Conservation (phyloP, 1,140 invertebrate species). For the Cotesia vestalis region DNA sequence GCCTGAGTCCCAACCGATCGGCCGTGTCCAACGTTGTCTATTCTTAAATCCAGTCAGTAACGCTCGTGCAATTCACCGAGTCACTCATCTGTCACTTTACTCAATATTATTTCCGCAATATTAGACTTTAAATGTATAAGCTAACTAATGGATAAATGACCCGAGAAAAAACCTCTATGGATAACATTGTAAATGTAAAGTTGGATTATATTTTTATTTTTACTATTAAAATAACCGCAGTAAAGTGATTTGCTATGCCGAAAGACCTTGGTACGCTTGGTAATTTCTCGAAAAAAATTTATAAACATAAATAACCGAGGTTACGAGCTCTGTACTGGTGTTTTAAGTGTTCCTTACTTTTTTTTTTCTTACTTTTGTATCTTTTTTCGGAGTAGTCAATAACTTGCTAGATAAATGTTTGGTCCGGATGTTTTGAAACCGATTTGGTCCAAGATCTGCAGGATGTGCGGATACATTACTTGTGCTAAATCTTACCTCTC, state of each 20-base stretch:
- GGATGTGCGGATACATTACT: conserved; percentile 59
- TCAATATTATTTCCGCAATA: too few relatives aligned
- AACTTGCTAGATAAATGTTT: conserved; percentile 45
- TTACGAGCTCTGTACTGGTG: too few relatives aligned
- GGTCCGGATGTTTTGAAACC: conserved; percentile 54
- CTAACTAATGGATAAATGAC: neutral
- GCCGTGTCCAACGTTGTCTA: conserved; percentile 13
- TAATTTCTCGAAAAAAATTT: too few relatives aligned
- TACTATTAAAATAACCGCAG: too few relatives aligned
- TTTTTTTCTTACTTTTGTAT: neutral
- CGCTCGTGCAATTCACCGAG: conserved; percentile 12
- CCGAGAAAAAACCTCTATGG: neutral
- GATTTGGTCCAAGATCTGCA: conserved; percentile 57
- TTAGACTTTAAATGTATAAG: too few relatives aligned
- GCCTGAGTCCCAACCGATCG: conserved; percentile 1
- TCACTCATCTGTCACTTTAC: neutral
- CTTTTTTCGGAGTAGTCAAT: neutral
- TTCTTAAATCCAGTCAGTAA: conserved; percentile 9
- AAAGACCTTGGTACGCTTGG: too few relatives aligned
- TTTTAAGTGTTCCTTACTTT: too few relatives aligned
- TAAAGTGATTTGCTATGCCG: too few relatives aligned
- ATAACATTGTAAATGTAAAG: neutral
- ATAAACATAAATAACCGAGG: too few relatives aligned
- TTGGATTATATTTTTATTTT: too few relatives aligned
- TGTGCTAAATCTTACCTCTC: conserved; percentile 59